Conservation (phyloP, 64 coral and sea anemone species). For the Stichodactyla helianthus region DNA sequence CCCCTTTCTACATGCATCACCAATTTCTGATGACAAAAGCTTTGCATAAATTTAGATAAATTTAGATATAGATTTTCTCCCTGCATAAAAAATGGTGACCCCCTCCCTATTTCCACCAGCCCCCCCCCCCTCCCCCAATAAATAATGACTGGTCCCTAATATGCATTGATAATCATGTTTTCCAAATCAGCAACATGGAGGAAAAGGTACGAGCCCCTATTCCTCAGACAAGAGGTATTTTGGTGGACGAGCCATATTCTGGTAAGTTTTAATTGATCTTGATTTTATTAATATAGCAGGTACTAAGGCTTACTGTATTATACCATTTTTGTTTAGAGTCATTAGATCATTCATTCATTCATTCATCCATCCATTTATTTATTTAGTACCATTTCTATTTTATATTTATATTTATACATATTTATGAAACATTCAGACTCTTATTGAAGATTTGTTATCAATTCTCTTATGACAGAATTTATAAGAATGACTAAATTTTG, state of each 20-base stretch:
- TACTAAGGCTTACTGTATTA: not conserved
- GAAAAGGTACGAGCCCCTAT: conserved; percentile 96
- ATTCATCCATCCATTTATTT: not conserved
- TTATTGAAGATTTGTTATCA: too few relatives aligned
- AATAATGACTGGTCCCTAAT: not conserved
- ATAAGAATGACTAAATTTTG: not conserved
- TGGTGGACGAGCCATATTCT: conserved; percentile 85
- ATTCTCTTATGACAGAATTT: not conserved
- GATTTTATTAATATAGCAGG: not conserved
- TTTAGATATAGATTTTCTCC: too few relatives aligned
- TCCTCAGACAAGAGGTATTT: conserved; percentile 84
- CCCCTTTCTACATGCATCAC: too few relatives aligned
- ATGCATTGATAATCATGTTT: not conserved
- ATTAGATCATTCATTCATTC: not conserved
- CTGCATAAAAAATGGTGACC: not conserved
- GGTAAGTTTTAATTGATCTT: conserved; percentile 21
- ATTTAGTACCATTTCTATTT: not conserved
- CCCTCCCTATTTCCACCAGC: too few relatives aligned
- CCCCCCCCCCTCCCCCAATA: too few relatives aligned
- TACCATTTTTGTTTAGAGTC: not conserved
- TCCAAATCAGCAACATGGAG: conserved; percentile 21
- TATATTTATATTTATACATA: not conserved
- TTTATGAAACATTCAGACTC: too few relatives aligned
- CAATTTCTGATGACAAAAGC: too few relatives aligned
- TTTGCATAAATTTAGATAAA: too few relatives aligned